phyloP scores from a whole-genome alignment of 1,140 invertebrate species.

The Drosophila ohnishii region DNA sequence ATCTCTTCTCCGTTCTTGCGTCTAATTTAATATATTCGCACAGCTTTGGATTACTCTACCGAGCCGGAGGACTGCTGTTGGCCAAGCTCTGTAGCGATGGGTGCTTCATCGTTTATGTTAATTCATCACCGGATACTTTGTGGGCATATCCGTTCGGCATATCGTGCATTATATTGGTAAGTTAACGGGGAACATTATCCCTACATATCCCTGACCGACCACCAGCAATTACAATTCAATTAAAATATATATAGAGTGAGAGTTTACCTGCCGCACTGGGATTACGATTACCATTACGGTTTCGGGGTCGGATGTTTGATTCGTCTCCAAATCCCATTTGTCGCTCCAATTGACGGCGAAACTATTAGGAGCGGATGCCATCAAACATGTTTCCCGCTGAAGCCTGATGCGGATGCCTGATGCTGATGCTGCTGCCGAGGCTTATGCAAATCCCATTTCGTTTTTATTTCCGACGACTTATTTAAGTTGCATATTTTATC shows the following conservation, averaged over 20 bases:
- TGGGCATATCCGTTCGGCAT: slow-evolving; percentile 86
- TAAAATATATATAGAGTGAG: slow-evolving; percentile 25
- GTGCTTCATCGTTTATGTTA: slow-evolving; percentile 86
- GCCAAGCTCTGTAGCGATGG: slow-evolving; percentile 85
- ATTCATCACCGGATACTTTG: slow-evolving; percentile 84
- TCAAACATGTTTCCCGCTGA: slow-evolving; percentile 16
- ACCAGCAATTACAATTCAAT: slow-evolving; percentile 52
- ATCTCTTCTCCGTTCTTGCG: neutral
- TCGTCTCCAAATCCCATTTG: slow-evolving; percentile 29
- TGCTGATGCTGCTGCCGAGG: neutral
- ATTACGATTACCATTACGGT: slow-evolving; percentile 13
- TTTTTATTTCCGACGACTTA: slow-evolving; percentile 32
- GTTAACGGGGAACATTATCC: slow-evolving; percentile 50
- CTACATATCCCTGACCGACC: neutral
- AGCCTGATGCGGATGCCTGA: neutral
- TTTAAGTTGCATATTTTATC: slow-evolving; percentile 70
- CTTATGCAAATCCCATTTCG: slow-evolving; percentile 64
- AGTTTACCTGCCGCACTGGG: neutral
- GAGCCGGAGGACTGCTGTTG: slow-evolving; percentile 85
- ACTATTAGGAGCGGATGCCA: slow-evolving; percentile 51
- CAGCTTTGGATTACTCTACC: slow-evolving; percentile 85
- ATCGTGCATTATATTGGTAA: slow-evolving; percentile 85
- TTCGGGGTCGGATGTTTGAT: slow-evolving; percentile 37
- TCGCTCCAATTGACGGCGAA: slow-evolving; percentile 30
- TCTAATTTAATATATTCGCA: slow-evolving; percentile 35